Conservation (phyloP, 2,797 vertebrate species). For the Danio kyathit region DNA sequence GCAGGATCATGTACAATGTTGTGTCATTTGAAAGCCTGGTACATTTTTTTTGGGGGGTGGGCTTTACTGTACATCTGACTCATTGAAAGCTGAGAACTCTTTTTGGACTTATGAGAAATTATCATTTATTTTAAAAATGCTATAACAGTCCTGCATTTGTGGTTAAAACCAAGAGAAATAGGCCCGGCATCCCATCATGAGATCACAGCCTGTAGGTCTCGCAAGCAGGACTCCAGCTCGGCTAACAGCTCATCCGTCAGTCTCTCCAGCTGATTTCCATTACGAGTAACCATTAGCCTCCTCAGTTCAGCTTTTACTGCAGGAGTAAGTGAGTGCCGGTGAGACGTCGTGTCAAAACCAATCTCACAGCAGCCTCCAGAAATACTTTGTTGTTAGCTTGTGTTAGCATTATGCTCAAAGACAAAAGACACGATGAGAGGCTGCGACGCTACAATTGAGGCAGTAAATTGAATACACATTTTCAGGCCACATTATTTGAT, state of each 20-base stretch:
- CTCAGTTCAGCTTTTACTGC: conserved; percentile 37
- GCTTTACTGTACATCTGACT: neutral
- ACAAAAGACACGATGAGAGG: neutral
- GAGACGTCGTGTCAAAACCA: conserved; percentile 27
- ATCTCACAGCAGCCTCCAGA: conserved; percentile 17
- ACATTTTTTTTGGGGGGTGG: neutral
- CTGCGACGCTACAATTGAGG: neutral
- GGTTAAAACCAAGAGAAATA: neutral
- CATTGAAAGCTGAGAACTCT: neutral
- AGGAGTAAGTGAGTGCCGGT: conserved; percentile 7
- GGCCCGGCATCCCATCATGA: neutral
- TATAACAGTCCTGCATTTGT: neutral
- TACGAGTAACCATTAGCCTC: conserved; percentile 24
- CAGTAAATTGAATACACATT: neutral
- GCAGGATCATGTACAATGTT: neutral
- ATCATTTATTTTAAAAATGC: neutral
- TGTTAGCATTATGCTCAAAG: conserved; percentile 23
- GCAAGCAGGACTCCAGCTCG: conserved; percentile 13
- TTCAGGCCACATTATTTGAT: conserved; percentile 15
- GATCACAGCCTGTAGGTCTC: neutral
- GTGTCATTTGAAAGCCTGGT: neutral
- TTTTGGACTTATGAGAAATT: conserved; percentile 4
- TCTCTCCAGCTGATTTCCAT: conserved; percentile 57
- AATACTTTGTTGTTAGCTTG: conserved; percentile 31
- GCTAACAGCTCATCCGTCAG: conserved; percentile 52